Evolutionary conservation across 2,888 invertebrate genomes (phyloP).

Genomic region (Limnephilus auricula): DNA sequence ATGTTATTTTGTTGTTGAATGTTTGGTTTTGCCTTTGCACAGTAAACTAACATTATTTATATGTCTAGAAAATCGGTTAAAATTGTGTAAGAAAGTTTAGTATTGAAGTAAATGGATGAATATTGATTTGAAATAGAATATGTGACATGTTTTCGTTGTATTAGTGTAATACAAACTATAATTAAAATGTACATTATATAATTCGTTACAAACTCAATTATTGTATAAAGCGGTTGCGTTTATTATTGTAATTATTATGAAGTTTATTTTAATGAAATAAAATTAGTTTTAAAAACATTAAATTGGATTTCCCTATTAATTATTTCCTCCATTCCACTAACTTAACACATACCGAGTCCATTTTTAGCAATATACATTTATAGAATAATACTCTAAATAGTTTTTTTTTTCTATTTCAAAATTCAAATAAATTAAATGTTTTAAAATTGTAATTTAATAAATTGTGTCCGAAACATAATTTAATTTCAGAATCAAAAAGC

Average conservation of each 20-base stretch:
- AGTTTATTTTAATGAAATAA: slow-evolving; percentile 50
- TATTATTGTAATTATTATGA: slow-evolving; percentile 43
- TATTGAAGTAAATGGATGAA: neutral
- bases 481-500: too few species aligned
- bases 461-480: too few species aligned
- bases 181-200: slow-evolving; percentile 22
- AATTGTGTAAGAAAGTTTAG: neutral
- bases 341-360: neutral
- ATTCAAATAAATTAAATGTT: too few species aligned
- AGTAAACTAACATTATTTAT: slow-evolving; percentile 17
- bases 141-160: neutral
- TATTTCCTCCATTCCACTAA: neutral
- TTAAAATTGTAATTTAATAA: too few species aligned
- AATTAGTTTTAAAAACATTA: slow-evolving; percentile 32
- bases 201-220: slow-evolving; percentile 24
- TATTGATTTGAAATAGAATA: slow-evolving; percentile 11
- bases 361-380: too few species aligned
- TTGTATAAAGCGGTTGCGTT: slow-evolving; percentile 30
- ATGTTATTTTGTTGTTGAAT: neutral
- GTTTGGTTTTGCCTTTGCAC: slow-evolving; percentile 13
- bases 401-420: too few species aligned
- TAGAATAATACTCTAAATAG: too few species aligned
- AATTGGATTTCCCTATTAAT: neutral
- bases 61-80: neutral
- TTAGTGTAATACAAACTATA: neutral